phyloP scores from a whole-genome alignment of 2,113 vertebrate genomes.

The Triplophysa dalaica region DNA sequence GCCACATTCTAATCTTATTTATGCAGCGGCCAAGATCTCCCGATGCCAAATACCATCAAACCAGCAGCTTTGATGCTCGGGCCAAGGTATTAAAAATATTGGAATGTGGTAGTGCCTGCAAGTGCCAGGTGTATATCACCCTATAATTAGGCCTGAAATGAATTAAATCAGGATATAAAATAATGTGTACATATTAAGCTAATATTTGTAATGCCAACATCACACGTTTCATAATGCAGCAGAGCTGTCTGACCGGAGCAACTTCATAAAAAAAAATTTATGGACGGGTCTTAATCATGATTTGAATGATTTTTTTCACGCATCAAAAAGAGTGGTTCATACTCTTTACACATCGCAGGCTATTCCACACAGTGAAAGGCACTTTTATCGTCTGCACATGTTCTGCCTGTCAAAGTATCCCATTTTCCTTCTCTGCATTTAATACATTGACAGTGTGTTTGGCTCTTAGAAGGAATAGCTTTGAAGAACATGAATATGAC shows the following conservation, averaged over 20 bases:
- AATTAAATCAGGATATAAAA: slow-evolving; percentile 70
- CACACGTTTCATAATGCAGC: slow-evolving; percentile 15
- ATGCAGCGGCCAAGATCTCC: slow-evolving; percentile 68
- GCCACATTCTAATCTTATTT: slow-evolving; percentile 71
- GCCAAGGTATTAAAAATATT: slow-evolving; percentile 74
- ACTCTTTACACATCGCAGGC: slow-evolving; percentile 34
- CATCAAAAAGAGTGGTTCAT: slow-evolving; percentile 55
- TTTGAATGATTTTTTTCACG: slow-evolving; percentile 52
- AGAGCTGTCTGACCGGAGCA: slow-evolving; percentile 31
- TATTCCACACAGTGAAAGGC: slow-evolving; percentile 42
- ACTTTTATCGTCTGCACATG: slow-evolving; percentile 50
- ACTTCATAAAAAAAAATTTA: slow-evolving; percentile 47
- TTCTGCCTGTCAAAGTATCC: slow-evolving; percentile 57
- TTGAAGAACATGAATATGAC: slow-evolving; percentile 46
- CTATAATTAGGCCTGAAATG: slow-evolving; percentile 72
- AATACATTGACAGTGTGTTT: slow-evolving; percentile 40
- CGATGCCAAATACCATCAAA: slow-evolving; percentile 74
- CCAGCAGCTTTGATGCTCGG: slow-evolving; percentile 69
- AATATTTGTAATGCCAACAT: slow-evolving; percentile 53
- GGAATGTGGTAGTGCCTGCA: slow-evolving; percentile 68
- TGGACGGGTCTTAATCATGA: slow-evolving; percentile 56
- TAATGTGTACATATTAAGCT: slow-evolving; percentile 63
- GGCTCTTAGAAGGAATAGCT: slow-evolving; percentile 16
- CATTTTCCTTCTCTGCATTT: slow-evolving; percentile 53
- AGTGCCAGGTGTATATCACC: slow-evolving; percentile 73